Evolutionary conservation across 2,888 invertebrate genomes (phyloP).

Genomic region (Platerodrilus igneus): DNA sequence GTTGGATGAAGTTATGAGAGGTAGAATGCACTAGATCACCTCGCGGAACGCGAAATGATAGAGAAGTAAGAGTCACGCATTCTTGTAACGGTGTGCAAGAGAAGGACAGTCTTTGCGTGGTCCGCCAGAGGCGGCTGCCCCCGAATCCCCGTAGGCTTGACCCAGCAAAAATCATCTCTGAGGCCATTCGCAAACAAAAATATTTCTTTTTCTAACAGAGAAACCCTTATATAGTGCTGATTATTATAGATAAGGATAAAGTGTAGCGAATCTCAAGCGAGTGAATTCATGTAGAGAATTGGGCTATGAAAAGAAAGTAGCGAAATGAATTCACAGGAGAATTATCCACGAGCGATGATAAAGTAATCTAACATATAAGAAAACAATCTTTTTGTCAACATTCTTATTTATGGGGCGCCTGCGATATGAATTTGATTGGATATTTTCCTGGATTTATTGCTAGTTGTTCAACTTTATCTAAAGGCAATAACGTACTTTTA

Average conservation of each 20-base stretch:
- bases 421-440: neutral
- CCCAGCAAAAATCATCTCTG: constrained; percentile 41
- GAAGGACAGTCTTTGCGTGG: constrained; percentile 26
- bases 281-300: constrained; percentile 38
- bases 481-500: too few species aligned
- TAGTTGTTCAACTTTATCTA: too few species aligned
- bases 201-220: constrained; percentile 36
- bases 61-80: constrained; percentile 37
- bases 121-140: constrained; percentile 31
- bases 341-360: constrained; percentile 32
- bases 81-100: constrained; percentile 24
- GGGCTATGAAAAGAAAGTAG: constrained; percentile 39
- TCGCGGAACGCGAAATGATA: constrained; percentile 34
- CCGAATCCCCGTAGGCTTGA: constrained; percentile 34
- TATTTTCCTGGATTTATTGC: neutral
- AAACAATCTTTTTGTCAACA: constrained; percentile 25
- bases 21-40: constrained; percentile 50
- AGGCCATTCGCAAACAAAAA: constrained; percentile 40
- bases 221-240: constrained; percentile 17
- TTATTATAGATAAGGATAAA: constrained; percentile 30
- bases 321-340: constrained; percentile 31
- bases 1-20: constrained; percentile 51
- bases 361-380: constrained; percentile 34
- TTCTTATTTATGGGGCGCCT: constrained; percentile 8
- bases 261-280: constrained; percentile 31